phyloP scores from a whole-genome alignment of 2,113 vertebrate species.

The Triplophysa tibetana region DNA sequence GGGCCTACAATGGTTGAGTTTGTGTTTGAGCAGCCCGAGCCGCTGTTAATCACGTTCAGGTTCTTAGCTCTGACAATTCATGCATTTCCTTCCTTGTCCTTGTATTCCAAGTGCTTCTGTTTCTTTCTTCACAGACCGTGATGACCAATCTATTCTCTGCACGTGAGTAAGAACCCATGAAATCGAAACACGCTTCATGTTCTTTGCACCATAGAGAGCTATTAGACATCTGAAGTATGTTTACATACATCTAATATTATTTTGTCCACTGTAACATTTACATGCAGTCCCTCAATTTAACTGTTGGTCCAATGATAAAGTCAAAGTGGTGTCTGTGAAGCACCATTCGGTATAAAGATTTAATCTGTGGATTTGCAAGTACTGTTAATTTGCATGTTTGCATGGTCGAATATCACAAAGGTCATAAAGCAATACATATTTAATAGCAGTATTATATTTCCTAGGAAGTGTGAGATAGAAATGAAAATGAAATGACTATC shows the following conservation, averaged over 20 bases:
- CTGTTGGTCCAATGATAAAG: neutral
- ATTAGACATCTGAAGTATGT: no score
- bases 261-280: no score
- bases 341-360: constrained; percentile 12
- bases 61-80: constrained; percentile 36
- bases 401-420: constrained; percentile 24
- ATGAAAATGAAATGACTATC: no score
- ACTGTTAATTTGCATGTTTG: constrained; percentile 25
- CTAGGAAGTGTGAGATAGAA: no score
- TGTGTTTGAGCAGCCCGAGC: constrained; percentile 15
- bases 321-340: neutral
- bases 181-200: no score
- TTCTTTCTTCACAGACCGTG: constrained; percentile 82
- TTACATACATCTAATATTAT: no score
- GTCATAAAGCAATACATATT: neutral
- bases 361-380: constrained; percentile 26
- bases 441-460: no score
- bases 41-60: constrained; percentile 39
- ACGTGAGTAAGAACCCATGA: constrained; percentile 81
- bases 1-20: constrained; percentile 14
- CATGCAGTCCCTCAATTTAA: no score
- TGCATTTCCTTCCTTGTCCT: constrained; percentile 21
- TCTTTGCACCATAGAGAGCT: no score
- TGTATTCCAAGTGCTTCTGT: constrained; percentile 13
- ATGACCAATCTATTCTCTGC: constrained; percentile 98